Evolutionary conservation across 2,113 vertebrate genomes (phyloP).

Genomic region (Anolis sagrei): DNA sequence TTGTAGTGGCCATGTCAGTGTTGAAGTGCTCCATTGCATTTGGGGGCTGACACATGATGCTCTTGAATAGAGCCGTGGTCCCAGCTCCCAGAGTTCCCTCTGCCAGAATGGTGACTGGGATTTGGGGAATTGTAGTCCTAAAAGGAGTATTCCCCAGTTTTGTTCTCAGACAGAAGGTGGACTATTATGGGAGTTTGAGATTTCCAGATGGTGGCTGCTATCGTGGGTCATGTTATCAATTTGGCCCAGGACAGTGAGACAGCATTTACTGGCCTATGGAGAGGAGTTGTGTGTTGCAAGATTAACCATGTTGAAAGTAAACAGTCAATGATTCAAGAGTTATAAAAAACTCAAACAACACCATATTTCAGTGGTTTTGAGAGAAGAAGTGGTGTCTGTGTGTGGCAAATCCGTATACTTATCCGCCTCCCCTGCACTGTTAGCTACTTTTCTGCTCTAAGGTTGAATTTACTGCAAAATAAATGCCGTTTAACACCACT

Average conservation of each 20-base stretch:
- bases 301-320: background rate
- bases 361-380: background rate
- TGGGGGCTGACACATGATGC: no score
- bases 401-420: background rate
- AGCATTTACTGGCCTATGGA: background rate
- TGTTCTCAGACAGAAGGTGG: no score
- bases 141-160: no score
- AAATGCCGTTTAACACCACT: no score
- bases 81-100: no score
- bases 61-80: background rate
- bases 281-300: background rate
- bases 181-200: background rate
- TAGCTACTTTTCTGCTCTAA: no score
- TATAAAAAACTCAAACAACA: background rate
- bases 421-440: no score
- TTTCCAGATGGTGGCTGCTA: background rate
- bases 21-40: background rate
- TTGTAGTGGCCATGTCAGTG: background rate
- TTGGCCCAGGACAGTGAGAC: background rate
- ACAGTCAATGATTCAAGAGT: no score
- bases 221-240: background rate
- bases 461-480: no score
- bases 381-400: background rate
- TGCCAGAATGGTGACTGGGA: no score
- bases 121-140: no score